phyloP scores from a whole-genome alignment of 1,140 invertebrate genomes.

The Cherax quadricarinatus region DNA sequence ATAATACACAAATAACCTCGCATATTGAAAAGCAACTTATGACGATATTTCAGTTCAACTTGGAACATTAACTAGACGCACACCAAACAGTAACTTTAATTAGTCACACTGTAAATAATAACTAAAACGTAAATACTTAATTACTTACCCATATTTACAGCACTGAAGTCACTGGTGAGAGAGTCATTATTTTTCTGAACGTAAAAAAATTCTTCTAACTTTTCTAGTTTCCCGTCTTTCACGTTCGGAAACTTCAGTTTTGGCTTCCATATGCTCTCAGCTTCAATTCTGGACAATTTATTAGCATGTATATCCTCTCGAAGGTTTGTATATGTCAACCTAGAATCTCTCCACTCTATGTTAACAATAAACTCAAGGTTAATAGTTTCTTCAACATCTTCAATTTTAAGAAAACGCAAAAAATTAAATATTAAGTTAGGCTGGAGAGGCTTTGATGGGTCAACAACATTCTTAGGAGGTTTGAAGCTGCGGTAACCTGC shows the following conservation, averaged over 20 bases:
- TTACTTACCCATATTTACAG: neutral
- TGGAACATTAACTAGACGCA: too few relatives aligned
- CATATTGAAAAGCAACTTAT: too few relatives aligned
- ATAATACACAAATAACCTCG: too few relatives aligned
- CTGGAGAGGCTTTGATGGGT: constrained; percentile 17
- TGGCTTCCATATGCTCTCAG: constrained; percentile 17
- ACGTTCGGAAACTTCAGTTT: constrained; percentile 34
- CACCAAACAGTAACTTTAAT: too few relatives aligned
- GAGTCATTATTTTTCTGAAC: neutral
- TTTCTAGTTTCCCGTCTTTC: constrained; percentile 33
- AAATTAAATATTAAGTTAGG: neutral
- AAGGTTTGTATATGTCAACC: constrained; percentile 32
- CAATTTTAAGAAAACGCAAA: constrained; percentile 39
- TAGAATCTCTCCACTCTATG: constrained; percentile 35
- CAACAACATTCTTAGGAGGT: constrained; percentile 31
- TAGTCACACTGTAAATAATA: too few relatives aligned
- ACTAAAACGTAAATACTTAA: neutral
- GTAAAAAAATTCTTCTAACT: constrained; percentile 14
- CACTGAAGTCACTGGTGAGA: neutral
- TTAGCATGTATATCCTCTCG: constrained; percentile 43
- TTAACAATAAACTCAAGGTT: constrained; percentile 33
- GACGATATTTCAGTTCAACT: too few relatives aligned
- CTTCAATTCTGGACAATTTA: constrained; percentile 21
- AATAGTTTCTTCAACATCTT: constrained; percentile 49
- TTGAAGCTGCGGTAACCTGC: constrained; percentile 50